These are phyloP conservation scores for Halictus ligatus DNA, from an alignment of 2,888 invertebrate species.

Conservation along the genomic window DNA sequence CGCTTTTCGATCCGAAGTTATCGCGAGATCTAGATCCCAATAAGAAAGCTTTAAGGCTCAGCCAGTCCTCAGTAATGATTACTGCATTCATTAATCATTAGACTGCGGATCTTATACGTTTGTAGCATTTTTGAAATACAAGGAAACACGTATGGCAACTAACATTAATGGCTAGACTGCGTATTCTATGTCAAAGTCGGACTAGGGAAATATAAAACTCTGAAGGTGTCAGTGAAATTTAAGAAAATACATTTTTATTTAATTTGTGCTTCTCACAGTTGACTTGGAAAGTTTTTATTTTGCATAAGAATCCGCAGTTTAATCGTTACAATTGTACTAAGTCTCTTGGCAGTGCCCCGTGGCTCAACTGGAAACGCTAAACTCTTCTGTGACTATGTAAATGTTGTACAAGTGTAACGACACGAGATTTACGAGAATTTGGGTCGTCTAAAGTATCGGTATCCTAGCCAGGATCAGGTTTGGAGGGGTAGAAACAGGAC, in stretches of 20 bases:
- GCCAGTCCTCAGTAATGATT: background rate
- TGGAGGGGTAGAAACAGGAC: slow-evolving; percentile 14
- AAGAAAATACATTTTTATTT: too few species aligned
- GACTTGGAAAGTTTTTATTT: too few species aligned
- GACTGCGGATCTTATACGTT: too few species aligned
- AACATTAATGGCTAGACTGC: too few species aligned
- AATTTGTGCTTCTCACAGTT: too few species aligned
- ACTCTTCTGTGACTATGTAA: background rate
- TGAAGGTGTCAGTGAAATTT: too few species aligned
- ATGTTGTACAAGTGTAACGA: background rate
- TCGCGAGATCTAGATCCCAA: background rate
- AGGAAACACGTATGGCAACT: too few species aligned
- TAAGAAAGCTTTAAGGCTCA: background rate
- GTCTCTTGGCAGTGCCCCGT: background rate
- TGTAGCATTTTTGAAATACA: too few species aligned
- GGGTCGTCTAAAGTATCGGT: background rate
- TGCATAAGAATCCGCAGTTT: too few species aligned
- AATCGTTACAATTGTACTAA: too few species aligned
- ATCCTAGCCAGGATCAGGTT: background rate
- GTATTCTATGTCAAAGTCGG: too few species aligned
- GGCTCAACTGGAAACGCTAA: background rate
- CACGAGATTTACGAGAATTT: background rate
- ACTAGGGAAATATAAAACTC: too few species aligned
- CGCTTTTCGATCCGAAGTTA: background rate
- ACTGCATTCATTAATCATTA: background rate